Base-by-base conservation (phyloP, 1,140 invertebrate species). In the Ditylenchus dipsaci region DNA sequence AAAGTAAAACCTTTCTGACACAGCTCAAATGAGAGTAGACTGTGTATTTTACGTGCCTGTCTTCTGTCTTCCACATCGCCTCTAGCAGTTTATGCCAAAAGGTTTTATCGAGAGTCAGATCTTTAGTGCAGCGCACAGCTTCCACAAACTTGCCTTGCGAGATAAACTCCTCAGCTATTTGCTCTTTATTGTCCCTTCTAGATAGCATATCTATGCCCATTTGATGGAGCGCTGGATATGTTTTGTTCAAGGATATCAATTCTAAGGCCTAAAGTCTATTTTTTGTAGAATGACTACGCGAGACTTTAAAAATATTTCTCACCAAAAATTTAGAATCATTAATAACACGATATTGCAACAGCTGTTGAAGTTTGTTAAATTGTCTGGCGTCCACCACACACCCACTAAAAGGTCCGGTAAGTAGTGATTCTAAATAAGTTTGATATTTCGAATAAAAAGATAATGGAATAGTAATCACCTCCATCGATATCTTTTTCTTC, bases 301-400 rank as follows among this genome's bases (percentile, higher is more conserved):
- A n/a, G 33, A 38, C 33, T 38, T 38, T 38, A 5, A 1, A 1
- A 53, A 19, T 21, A 67, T 67, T 7, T n/a, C 69, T 73, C 63
- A 76, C 71, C 65, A 72, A 49, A 7, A 59, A 38, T 73, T 73
- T 73, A 1, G 72, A 76, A 47, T 73, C 72, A 43, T 76, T 75
- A 26, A 73, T 74, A 1, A 73, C 72, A n/a, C 75, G 56, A 45
- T 73, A 73, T 64, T 73, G 72, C 9, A 73, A 33, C 5, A 77
- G 56, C 49, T 73, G 72, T 43, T 73, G 67, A 8, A 73, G 74
- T 59, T 73, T 73, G 23, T 73, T 63, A 21, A 73, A 65, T 43
- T 73, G 45, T 13, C 67, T 38, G 27, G 19, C 59, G 21, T 61
- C 59, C 19, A 61, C 29, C 29, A 61, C n/a, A 30, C 29, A 13